Conservation (phyloP, 2,888 invertebrate species). For the Cryptops parisi region DNA sequence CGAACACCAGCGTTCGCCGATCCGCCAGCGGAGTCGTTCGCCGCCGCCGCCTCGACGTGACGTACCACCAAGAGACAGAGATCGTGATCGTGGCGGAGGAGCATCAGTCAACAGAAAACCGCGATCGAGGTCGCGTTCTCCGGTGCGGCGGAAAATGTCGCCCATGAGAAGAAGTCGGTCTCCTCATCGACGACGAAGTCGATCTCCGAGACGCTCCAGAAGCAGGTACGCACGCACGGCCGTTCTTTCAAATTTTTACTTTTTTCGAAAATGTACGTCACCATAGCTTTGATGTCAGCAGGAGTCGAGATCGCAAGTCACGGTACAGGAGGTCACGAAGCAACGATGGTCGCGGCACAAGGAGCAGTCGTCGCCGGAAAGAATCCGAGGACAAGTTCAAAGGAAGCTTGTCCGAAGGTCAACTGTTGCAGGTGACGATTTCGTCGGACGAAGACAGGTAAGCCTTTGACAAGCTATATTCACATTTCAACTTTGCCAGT, state of each 20-base stretch:
- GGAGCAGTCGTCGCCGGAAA: conserved; percentile 8
- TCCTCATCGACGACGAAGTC: not conserved
- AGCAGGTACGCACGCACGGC: conserved; percentile 5
- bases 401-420: conserved; percentile 63
- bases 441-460: conserved; percentile 24
- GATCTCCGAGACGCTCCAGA: conserved; percentile 4
- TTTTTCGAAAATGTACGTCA: no score
- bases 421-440: conserved; percentile 45
- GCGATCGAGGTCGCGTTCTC: not conserved
- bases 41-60: not conserved
- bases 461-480: no score
- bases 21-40: not conserved
- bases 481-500: no score
- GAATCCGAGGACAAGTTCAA: conserved; percentile 35
- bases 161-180: conserved; percentile 1
- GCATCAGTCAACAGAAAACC: not conserved
- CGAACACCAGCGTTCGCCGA: not conserved
- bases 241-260: no score
- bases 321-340: conserved; percentile 8
- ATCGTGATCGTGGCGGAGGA: conserved; percentile 1
- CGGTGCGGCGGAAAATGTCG: not conserved
- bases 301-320: conserved; percentile 1
- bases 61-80: not conserved
- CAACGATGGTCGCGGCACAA: conserved; percentile 6
- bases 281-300: no score